Base-by-base conservation (phyloP, 2,888 invertebrate species). In the Axea sp. region DNA sequence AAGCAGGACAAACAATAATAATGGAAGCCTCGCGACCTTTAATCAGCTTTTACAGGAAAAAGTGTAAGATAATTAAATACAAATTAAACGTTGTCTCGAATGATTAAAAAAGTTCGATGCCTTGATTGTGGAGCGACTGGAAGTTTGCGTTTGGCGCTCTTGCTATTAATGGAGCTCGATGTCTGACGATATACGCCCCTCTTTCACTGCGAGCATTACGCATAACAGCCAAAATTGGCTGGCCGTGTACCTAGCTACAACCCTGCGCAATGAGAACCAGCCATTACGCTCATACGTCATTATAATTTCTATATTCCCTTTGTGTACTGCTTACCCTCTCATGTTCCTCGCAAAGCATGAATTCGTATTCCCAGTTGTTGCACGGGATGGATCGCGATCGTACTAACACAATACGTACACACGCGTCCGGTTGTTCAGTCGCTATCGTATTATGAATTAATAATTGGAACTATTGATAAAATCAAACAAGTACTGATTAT, bases 281-380 rank as follows among this genome's bases (percentile, higher is more conserved):
- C 65, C 73, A 65, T 73, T 65, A 68, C 67, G 69, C 62, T 45
- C 65, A 51, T 67, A 65, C 67, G 67, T 76, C 73, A 78, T 78
- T 78, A 78, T 71, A 74, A 78, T 76, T 76, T 73, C 73, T 68
- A 64, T 65, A 67, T 76, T 71, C 67, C 49, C 71, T 47, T 47
- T 68, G 73, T 67, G 41, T 51, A 33, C 53, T 57, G 68, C 55
- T 51, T 53, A 33, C 59, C 59, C 59, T 59, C 72, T 59, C 71
- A 12, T 53, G 47, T 30, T 49, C 31, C 71, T 47, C 49, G 60
- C 45, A 30, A 39, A 62, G 51, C 68, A 53, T 26, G 60, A 45
- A 60, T 53, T 60, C 47, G 53, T 60, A 53, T 53, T 71, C 47
- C 71, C 64, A 55, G 62, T 62, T 47, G 62, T 62, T 47, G 71